These are phyloP conservation scores for Gryllus bimaculatus DNA, from an alignment of 1,140 invertebrate genomes.

Conservation along the genomic window DNA sequence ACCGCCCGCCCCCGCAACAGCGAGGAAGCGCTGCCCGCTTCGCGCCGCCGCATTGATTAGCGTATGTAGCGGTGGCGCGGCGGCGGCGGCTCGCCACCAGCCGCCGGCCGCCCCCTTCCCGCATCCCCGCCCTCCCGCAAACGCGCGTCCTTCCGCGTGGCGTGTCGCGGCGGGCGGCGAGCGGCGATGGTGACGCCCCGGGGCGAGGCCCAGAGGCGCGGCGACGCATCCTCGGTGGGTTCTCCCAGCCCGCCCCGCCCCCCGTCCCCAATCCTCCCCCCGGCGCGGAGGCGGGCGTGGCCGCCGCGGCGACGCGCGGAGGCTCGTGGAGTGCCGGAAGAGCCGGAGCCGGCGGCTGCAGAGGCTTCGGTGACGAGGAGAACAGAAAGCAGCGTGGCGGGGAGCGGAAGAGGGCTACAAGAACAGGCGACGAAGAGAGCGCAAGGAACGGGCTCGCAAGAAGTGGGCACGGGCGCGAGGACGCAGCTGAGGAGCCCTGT, in stretches of 20 bases:
- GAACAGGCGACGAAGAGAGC: no score
- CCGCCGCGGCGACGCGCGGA: no score
- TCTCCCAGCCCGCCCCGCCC: no score
- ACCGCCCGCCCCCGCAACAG: neutral
- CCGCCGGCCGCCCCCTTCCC: neutral
- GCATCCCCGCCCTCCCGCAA: neutral
- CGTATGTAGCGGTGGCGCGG: neutral
- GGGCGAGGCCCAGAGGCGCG: no score
- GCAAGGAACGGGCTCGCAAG: no score
- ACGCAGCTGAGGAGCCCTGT: no score
- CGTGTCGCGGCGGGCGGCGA: neutral
- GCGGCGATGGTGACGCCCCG: no score
- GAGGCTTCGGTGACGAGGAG: neutral
- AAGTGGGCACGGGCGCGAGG: no score
- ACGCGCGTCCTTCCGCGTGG: neutral
- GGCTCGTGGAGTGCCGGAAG: neutral
- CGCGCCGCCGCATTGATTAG: slow-evolving; percentile 2
- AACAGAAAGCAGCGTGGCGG: neutral
- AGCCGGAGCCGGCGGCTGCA: neutral
- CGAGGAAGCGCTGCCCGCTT: neutral
- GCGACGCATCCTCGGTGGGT: neutral
- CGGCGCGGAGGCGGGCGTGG: neutral
- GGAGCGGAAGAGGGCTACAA: neutral
- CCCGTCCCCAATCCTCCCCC: no score
- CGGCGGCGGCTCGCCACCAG: neutral